phyloP scores from a whole-genome alignment of 2,113 vertebrate species.

The Dendropsophus ebraccatus region DNA sequence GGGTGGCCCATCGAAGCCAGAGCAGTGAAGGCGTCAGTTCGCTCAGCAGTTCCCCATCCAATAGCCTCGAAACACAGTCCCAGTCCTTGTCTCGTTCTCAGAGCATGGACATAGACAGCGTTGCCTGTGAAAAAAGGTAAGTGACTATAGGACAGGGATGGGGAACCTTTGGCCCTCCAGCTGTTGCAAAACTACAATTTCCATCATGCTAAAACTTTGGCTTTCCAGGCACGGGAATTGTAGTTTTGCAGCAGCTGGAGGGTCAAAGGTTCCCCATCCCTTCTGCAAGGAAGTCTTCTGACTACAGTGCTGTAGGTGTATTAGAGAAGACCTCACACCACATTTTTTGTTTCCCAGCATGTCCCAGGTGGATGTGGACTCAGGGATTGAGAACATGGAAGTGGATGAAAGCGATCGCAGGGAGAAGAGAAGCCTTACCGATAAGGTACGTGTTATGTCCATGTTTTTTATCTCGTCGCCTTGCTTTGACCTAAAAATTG shows the following conservation, averaged over 20 bases:
- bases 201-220: too few relatives aligned
- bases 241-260: too few relatives aligned
- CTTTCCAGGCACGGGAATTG: too few relatives aligned
- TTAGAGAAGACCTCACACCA: too few relatives aligned
- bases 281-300: too few relatives aligned
- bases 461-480: too few relatives aligned
- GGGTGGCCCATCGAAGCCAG: conserved; percentile 94
- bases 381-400: conserved; percentile 99
- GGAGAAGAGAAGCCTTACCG: conserved; percentile 91
- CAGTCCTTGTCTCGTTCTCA: conserved; percentile 97
- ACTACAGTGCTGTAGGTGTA: too few relatives aligned
- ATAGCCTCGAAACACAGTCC: conserved; percentile 97
- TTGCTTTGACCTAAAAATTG: too few relatives aligned
- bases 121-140: conserved; percentile 98
- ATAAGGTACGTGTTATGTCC: conserved; percentile 83
- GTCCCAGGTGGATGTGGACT: conserved; percentile 99
- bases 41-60: conserved; percentile 97
- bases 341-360: conserved; percentile 74
- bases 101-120: conserved; percentile 98
- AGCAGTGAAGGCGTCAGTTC: conserved; percentile 99
- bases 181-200: too few relatives aligned
- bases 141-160: not conserved
- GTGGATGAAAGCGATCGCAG: conserved; percentile 95
- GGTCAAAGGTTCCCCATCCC: too few relatives aligned
- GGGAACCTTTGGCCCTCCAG: too few relatives aligned